Evolutionary conservation across 2,797 vertebrate species (phyloP), one percentile per base, ranked within the genome.

Genomic region (Pantherophis vulpinus): DNA sequence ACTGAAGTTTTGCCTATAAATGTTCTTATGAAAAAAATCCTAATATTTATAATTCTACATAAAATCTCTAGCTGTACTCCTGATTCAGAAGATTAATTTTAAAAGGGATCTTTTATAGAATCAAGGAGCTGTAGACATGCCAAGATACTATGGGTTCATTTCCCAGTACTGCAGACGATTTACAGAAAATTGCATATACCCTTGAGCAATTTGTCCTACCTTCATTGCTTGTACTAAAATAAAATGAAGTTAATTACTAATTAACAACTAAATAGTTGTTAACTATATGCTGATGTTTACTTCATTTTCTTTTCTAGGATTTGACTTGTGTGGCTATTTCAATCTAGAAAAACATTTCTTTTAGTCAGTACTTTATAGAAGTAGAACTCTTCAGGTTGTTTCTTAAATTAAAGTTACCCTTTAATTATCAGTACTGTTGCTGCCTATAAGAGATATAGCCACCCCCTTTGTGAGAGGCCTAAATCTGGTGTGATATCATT

Each of bases 81-180:
- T 89, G 86, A 59, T 51, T 94, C 92, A 54, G 88, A 66, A 94
- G 94, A 92, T 94, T 93, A 90, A 94, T 95, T 96, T 92, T 88
- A 86, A 56, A 89, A 63, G 94, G 66, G 89, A 94, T 87, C 89
- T 55, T 86, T 25, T 89, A 86, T 63, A 61, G 32, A 55, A 61
- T 88, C 90, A 16, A 63, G 32, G 74, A 94, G 18, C 79, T 86
- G 11, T 89, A 92, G n/a, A 0, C 42, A 27, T 70, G 91, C 20
- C 54, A 86, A 83, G 9, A 91, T 58, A 88, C 47, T 86, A 88
- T 92, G 58, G 90, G 56, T 32, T 88, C 47, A 56, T 63, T 74
- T 32, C 37, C 74, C 56, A 54, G 29, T 61, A 51, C 14, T 90
- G 55, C 54, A 59, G 47, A 42, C 13, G 5, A n/a, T 87, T 89